phyloP scores from a whole-genome alignment of 2,113 vertebrate genomes.

The Gobio gobio region DNA sequence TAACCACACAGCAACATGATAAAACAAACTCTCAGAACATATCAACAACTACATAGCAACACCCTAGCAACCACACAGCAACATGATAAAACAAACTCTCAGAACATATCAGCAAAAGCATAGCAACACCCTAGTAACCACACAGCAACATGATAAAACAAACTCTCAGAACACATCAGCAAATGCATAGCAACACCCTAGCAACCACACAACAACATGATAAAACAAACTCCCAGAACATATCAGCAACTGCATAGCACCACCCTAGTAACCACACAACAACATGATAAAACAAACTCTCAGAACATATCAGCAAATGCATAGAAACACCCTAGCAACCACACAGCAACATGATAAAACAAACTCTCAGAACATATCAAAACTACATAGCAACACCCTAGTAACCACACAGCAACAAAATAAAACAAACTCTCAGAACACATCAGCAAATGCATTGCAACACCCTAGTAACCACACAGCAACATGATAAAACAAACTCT shows the following conservation, averaged over 20 bases:
- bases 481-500: no score
- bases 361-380: no score
- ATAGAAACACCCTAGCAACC: not conserved
- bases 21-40: not conserved
- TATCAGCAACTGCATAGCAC: not conserved
- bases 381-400: no score
- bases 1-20: not conserved
- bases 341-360: no score
- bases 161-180: not conserved
- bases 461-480: no score
- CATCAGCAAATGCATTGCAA: no score
- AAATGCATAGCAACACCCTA: not conserved
- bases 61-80: not conserved
- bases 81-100: not conserved
- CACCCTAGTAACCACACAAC: not conserved
- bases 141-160: not conserved
- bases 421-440: not conserved
- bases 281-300: no score
- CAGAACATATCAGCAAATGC: no score
- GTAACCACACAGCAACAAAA: no score
- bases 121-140: not conserved
- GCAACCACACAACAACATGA: not conserved
- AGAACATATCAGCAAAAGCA: no score
- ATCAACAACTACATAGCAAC: not conserved
- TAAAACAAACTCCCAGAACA: not conserved